phyloP scores from a whole-genome alignment of 2,888 invertebrate genomes.

The Apodemia duryi region DNA sequence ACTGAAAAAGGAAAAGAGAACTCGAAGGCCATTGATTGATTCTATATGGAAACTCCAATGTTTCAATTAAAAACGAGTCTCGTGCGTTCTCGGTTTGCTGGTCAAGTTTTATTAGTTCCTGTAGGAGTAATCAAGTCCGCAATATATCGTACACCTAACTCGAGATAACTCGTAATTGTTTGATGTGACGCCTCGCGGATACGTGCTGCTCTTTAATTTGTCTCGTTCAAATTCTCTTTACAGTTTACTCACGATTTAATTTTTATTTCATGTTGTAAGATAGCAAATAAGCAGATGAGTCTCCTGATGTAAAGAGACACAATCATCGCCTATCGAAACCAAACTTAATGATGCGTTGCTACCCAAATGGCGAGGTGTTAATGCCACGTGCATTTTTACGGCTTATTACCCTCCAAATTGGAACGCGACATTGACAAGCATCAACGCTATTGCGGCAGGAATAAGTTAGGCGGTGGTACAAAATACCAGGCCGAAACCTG shows the following conservation, averaged over 20 bases:
- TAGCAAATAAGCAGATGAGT: no score
- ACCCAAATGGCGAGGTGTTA: no score
- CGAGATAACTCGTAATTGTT: slow-evolving; percentile 62
- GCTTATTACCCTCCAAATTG: no score
- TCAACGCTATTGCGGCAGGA: no score
- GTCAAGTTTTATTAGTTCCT: slow-evolving; percentile 70
- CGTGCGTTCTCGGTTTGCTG: slow-evolving; percentile 53
- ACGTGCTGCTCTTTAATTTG: slow-evolving; percentile 7
- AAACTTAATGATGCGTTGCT: no score
- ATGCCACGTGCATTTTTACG: no score
- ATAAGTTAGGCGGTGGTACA: no score
- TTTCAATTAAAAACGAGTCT: slow-evolving; percentile 62
- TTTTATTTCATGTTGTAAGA: no score
- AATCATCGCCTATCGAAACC: no score
- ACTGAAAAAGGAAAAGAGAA: slow-evolving; percentile 25
- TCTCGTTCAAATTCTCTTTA: not conserved
- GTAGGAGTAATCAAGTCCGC: slow-evolving; percentile 65
- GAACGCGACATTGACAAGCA: no score
- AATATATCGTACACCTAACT: slow-evolving; percentile 59
- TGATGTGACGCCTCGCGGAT: slow-evolving; percentile 41
- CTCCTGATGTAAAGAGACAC: no score
- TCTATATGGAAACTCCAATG: slow-evolving; percentile 41
- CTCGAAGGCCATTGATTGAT: slow-evolving; percentile 31
- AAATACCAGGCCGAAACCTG: no score
- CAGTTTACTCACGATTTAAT: not conserved